phyloP scores from a whole-genome alignment of 2,113 vertebrate genomes.

The Noturus placidus region DNA sequence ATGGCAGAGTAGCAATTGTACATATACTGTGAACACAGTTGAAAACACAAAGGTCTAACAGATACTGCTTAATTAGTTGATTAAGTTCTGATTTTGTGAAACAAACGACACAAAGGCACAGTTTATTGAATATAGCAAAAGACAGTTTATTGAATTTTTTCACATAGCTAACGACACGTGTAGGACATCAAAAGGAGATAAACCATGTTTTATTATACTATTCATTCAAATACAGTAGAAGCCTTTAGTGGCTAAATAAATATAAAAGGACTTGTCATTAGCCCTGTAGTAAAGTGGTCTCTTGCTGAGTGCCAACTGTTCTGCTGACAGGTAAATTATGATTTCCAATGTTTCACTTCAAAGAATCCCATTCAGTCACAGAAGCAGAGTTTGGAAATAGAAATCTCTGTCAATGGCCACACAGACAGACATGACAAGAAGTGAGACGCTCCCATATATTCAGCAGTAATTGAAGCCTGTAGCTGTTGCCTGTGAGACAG shows the following conservation, averaged over 20 bases:
- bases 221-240: slow-evolving; percentile 9
- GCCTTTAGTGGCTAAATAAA: slow-evolving; percentile 19
- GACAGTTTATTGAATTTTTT: slow-evolving; percentile 20
- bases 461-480: slow-evolving; percentile 58
- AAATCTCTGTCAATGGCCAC: slow-evolving; percentile 64
- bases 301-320: slow-evolving; percentile 62
- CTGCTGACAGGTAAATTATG: slow-evolving; percentile 76
- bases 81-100: neutral
- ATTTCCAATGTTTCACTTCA: slow-evolving; percentile 67
- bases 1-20: neutral
- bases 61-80: neutral
- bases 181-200: slow-evolving; percentile 14
- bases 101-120: neutral
- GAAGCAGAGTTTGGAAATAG: slow-evolving; percentile 61
- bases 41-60: neutral
- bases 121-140: slow-evolving; percentile 17
- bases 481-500: slow-evolving; percentile 4
- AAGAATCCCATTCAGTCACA: slow-evolving; percentile 69
- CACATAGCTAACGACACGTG: slow-evolving; percentile 15
- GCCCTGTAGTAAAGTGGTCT: slow-evolving; percentile 58
- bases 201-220: slow-evolving; percentile 35
- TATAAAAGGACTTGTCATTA: slow-evolving; percentile 34
- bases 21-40: neutral
- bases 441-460: slow-evolving; percentile 68
- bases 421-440: slow-evolving; percentile 63